These are phyloP conservation scores for Conistra vaccinii DNA, from an alignment of 2,888 invertebrate genomes.

Conservation along the genomic window DNA sequence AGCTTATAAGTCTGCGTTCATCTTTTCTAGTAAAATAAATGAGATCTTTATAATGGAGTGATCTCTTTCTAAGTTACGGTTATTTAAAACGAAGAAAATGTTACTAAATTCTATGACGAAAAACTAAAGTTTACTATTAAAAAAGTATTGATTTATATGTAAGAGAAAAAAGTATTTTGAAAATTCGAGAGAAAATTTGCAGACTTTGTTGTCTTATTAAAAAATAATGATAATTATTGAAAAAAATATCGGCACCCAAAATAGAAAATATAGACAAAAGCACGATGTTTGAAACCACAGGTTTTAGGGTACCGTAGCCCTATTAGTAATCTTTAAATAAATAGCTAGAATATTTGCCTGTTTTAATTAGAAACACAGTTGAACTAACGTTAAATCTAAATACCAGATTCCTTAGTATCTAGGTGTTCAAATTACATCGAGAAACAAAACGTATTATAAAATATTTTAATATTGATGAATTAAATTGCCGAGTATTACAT, in stretches of 20 bases:
- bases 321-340: slow-evolving; percentile 4
- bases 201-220: not conserved
- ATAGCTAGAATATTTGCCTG: slow-evolving; percentile 28
- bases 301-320: not conserved
- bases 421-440: not conserved
- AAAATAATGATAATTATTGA: slow-evolving; percentile 1
- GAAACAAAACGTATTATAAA: not conserved
- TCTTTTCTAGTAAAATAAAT: slow-evolving; percentile 8
- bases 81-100: not conserved
- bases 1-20: slow-evolving; percentile 12
- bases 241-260: slow-evolving; percentile 38
- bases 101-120: slow-evolving; percentile 4
- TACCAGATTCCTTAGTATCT: not conserved
- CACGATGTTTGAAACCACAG: slow-evolving; percentile 32
- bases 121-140: not conserved
- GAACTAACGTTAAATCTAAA: not conserved
- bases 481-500: not conserved
- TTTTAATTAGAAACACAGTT: slow-evolving; percentile 33
- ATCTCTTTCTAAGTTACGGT: slow-evolving; percentile 9
- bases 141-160: slow-evolving; percentile 39
- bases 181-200: not conserved
- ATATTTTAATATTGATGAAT: not conserved
- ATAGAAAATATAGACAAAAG: slow-evolving; percentile 31
- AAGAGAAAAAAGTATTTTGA: slow-evolving; percentile 23
- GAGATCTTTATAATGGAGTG: not conserved